Percentiles rank a stretch among this genome's conserved stretches.
phyloP scores from a whole-genome alignment of 2,113 vertebrate species.

The Triplophysa tibetana region DNA sequence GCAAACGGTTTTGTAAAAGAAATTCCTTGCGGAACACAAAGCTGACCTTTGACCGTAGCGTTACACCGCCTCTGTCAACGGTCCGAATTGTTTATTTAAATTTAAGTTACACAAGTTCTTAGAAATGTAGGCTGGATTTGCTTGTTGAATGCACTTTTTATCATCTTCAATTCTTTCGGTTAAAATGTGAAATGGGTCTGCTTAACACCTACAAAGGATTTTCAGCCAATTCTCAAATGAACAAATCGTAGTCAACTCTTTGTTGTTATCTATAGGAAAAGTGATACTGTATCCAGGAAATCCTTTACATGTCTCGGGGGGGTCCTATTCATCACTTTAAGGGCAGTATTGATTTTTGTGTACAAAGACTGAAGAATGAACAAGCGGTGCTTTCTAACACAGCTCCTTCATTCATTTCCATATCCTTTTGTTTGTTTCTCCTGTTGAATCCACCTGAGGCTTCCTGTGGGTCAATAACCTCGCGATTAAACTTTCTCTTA shows the following conservation, averaged over 20 bases:
- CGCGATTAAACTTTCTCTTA: slow-evolving; percentile 55
- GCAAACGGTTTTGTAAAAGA: neutral
- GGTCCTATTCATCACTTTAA: neutral
- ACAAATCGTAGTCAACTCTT: neutral
- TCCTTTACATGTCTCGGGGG: neutral
- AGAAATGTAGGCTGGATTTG: neutral
- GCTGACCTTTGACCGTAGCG: slow-evolving; percentile 19
- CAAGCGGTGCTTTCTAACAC: neutral
- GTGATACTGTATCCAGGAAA: slow-evolving; percentile 21
- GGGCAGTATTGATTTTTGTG: neutral
- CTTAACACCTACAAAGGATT: slow-evolving; percentile 20
- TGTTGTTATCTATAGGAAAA: slow-evolving; percentile 29
- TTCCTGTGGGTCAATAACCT: slow-evolving; percentile 65
- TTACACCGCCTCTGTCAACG: slow-evolving; percentile 1
- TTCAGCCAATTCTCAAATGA: slow-evolving; percentile 21
- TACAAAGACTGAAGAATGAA: neutral
- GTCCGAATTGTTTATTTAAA: neutral
- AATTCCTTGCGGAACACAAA: neutral
- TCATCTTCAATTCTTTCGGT: neutral
- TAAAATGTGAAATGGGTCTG: neutral
- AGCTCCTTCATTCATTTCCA: neutral
- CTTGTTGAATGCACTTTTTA: neutral
- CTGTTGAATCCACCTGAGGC: slow-evolving; percentile 60
- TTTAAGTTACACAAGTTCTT: neutral
- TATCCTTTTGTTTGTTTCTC: slow-evolving; percentile 13